phyloP scores from a whole-genome alignment of 2,113 vertebrate genomes.

The Xiphophorus maculatus region DNA sequence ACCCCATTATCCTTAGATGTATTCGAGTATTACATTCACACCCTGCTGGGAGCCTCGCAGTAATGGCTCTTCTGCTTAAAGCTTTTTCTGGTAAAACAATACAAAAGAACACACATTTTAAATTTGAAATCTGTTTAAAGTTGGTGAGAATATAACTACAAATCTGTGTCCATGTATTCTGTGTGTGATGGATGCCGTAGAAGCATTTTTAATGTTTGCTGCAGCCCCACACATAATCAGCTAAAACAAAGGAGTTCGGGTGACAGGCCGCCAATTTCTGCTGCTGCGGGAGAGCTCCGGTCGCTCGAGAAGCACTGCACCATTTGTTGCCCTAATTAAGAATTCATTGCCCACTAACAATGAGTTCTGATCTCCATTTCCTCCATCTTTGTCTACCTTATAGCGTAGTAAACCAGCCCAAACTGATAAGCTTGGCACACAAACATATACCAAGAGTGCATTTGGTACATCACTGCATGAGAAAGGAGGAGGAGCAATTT shows the following conservation, averaged over 20 bases:
- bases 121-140: slow-evolving; percentile 27
- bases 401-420: slow-evolving; percentile 58
- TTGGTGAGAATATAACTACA: not conserved
- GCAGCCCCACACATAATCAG: slow-evolving; percentile 46
- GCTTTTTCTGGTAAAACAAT: not conserved
- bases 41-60: slow-evolving; percentile 37
- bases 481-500: slow-evolving; percentile 21
- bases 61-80: slow-evolving; percentile 10
- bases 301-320: slow-evolving; percentile 64
- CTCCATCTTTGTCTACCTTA: slow-evolving; percentile 59
- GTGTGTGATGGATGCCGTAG: not conserved
- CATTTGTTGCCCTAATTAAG: slow-evolving; percentile 82
- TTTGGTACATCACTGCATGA: slow-evolving; percentile 35
- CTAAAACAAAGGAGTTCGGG: slow-evolving; percentile 35
- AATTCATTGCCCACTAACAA: slow-evolving; percentile 79
- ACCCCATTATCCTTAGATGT: slow-evolving; percentile 36
- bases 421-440: slow-evolving; percentile 47
- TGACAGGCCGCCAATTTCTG: slow-evolving; percentile 56
- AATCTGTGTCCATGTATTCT: slow-evolving; percentile 1
- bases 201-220: slow-evolving; percentile 32
- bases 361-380: slow-evolving; percentile 76
- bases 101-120: not conserved
- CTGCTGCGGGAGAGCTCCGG: slow-evolving; percentile 61
- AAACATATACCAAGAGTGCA: slow-evolving; percentile 13
- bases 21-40: slow-evolving; percentile 37